Evolutionary conservation across 1,140 invertebrate genomes (phyloP).

Genomic region (Pachypsylla venusta): DNA sequence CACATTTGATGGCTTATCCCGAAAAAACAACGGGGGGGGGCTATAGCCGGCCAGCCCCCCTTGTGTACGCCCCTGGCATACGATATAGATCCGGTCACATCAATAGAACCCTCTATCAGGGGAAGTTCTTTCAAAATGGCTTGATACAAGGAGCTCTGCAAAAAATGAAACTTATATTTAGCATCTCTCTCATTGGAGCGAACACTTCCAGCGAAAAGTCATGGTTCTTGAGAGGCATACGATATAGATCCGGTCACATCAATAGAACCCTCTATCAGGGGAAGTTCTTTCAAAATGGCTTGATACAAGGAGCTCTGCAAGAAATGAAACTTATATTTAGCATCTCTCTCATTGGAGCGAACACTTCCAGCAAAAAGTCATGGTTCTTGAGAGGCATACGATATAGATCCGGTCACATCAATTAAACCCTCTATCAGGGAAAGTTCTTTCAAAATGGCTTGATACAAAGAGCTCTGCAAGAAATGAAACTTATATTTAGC

Average conservation of each 20-base stretch:
- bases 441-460: slow-evolving; percentile 65
- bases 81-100: slow-evolving; percentile 57
- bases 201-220: slow-evolving; percentile 64
- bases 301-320: slow-evolving; percentile 56
- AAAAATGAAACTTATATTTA: too few relatives aligned
- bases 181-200: too few relatives aligned
- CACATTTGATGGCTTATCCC: too few relatives aligned
- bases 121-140: slow-evolving; percentile 65
- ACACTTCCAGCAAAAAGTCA: slow-evolving; percentile 71
- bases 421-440: slow-evolving; percentile 48
- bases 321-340: too few relatives aligned
- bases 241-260: slow-evolving; percentile 58
- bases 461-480: slow-evolving; percentile 52
- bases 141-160: slow-evolving; percentile 54
- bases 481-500: too few relatives aligned
- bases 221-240: slow-evolving; percentile 85
- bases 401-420: slow-evolving; percentile 54
- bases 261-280: slow-evolving; percentile 45
- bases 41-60: too few relatives aligned
- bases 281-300: slow-evolving; percentile 62
- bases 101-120: slow-evolving; percentile 43
- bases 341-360: slow-evolving; percentile 74
- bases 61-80: too few relatives aligned
- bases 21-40: too few relatives aligned
- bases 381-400: slow-evolving; percentile 83